Evolutionary conservation across 2,888 invertebrate species (phyloP), one percentile per base, ranked within the genome.

Genomic region (Eugnorisma glareosa): DNA sequence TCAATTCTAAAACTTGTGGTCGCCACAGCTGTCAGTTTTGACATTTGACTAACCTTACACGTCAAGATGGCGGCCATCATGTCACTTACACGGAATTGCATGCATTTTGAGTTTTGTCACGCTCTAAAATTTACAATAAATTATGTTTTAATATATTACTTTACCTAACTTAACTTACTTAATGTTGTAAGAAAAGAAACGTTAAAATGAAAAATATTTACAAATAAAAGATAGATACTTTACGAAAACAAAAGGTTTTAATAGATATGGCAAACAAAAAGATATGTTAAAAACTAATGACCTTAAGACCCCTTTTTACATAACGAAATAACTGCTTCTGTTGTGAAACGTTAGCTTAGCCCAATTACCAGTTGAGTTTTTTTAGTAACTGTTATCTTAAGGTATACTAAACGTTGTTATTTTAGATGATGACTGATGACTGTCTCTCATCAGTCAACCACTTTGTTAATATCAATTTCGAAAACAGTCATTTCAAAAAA

Each of bases 61-160:
- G 89, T 92, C 93, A 95, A 94, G 95, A 94, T 94, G 96, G 94
- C 95, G 91, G 93, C 92, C 91, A 91, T 87, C 91, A 84, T 92
- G 91, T 93, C 95, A 93, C 93, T 93, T 93, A 94, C 93, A 93
- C 93, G 94, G 92, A 91, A 93, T 94, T 94, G 93, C 95, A 95
- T 96, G 95, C 95, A 94, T 94, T 93, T 94, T 94, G 94, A 92
- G 93, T 91, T 93, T 93, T 94, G 94, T 96, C 96, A 96, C 95
- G 96, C 94, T 96, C 96, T 96, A 96, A 91, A 96, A 96, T 93
- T 93, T 93, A 93, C 91, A 94, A 85, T 73, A 85, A 86, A 86
- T 75, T 35, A 81, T 67, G 61, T 82, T 87, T 83, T 79, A 88
- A 73, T 40, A 74, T 74, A 79, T 61, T 64, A 83, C 37, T 77